Evolutionary conservation across 2,888 invertebrate genomes (phyloP), one percentile per base, ranked within the genome.

Genomic region (Zaprionus obscuricornis): DNA sequence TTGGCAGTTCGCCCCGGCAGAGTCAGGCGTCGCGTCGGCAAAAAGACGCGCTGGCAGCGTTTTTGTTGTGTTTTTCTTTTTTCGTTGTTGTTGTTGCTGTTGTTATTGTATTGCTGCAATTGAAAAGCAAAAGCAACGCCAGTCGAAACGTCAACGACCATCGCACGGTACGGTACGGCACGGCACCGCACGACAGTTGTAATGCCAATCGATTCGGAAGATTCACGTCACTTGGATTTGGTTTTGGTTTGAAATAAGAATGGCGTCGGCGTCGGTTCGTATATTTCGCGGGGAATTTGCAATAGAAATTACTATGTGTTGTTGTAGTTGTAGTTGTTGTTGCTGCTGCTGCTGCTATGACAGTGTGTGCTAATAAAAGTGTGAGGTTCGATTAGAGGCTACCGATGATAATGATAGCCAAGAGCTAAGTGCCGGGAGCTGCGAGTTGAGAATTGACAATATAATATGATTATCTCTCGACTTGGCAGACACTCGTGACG

Each of bases 401-500:
- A 33, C 10, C 7, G 18, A 36, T 55, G 55, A 47, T 70, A 47
- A 39, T 45, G 43, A 45, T 20, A 22, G 33, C 16, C 49, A 7
- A 16, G 14, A 14, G 14, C 3, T 16, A 36, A 29, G 39, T 26
- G 31, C 42, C 8, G 37, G 7, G 24, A 27, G 29, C 3, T 24
- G 18, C 33, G 49, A 22, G n/a, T n/a, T n/a, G n/a, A n/a, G n/a
- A n/a, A n/a, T n/a, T 20, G 27, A 8, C 45, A 66, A 40, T 40
- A 16, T 36, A n/a, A n/a, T 29, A 43, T 47, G 37, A 45, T 66
- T 10, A 14, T 14, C 20, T 52, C 56, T 66, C 45, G 43, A 37
- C 59, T 72, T 77, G 82, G 66, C 75, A 64, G 54, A 59, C 64
- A 33, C 34, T 67, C 17, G 29, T 52, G 70, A 71, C 74, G 71